A percentile compares a stretch with the other conserved stretches of the same genome.
Evolutionary conservation across 2,113 vertebrate species (phyloP).

Genomic region (Oncorhynchus keta): DNA sequence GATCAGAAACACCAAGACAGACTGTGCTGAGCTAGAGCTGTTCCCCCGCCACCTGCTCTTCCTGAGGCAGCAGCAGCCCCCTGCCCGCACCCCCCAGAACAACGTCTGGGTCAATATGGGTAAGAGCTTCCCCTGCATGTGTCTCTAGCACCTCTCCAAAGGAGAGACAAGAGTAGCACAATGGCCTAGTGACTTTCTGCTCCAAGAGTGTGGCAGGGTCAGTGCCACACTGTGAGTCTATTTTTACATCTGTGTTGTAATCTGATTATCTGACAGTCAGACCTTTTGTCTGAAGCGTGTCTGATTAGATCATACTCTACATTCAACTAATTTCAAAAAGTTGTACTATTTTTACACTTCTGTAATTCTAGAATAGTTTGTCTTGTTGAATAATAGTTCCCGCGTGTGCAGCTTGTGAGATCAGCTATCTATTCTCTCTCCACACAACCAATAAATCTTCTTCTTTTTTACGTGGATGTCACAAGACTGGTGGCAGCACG

Average conservation of each 20-base stretch:
- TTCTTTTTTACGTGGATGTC: neutral
- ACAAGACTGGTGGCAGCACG: neutral
- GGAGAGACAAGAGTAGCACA: neutral
- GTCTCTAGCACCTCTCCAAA: neutral
- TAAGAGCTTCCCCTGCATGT: slow-evolving; percentile 87
- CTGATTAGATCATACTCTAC: neutral
- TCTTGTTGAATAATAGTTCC: too few relatives aligned
- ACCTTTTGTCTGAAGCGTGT: neutral
- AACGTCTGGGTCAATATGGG: slow-evolving; percentile 99
- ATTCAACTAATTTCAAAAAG: neutral
- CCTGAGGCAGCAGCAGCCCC: slow-evolving; percentile 94
- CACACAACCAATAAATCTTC: neutral
- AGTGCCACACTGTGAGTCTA: neutral
- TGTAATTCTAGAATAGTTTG: too few relatives aligned
- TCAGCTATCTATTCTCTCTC: neutral
- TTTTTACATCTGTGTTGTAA: neutral
- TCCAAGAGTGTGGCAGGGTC: neutral
- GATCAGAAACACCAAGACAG: slow-evolving; percentile 83
- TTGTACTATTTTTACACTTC: neutral
- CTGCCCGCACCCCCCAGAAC: slow-evolving; percentile 90
- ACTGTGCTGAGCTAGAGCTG: slow-evolving; percentile 86
- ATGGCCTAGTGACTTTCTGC: neutral
- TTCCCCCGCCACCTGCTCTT: slow-evolving; percentile 95
- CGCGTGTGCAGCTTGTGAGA: too few relatives aligned
- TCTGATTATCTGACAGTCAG: neutral